Evolutionary conservation across 2,113 vertebrate species (phyloP).

Genomic region (Spea bombifrons): DNA sequence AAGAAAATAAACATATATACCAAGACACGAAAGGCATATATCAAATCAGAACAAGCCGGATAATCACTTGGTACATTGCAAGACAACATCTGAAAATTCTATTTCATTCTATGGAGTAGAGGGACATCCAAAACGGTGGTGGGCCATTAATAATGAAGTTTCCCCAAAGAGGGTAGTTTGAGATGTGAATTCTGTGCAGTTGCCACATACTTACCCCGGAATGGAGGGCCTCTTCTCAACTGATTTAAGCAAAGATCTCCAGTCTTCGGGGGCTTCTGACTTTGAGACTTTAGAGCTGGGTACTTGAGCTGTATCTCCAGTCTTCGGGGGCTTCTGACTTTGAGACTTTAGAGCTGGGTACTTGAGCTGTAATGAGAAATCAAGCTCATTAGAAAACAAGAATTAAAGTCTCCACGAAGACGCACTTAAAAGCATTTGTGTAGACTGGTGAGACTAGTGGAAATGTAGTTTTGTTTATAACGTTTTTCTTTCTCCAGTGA

Average conservation of each 20-base stretch:
- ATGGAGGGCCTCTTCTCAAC: slow-evolving; percentile 50
- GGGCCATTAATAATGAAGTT: too few species aligned
- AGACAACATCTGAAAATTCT: too few species aligned
- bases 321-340: slow-evolving; percentile 64
- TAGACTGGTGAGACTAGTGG: background rate
- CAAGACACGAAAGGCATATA: too few species aligned
- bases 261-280: slow-evolving; percentile 65
- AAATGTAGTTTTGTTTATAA: background rate
- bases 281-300: slow-evolving; percentile 35
- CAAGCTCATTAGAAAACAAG: background rate
- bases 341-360: slow-evolving; percentile 17
- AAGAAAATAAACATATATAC: too few species aligned
- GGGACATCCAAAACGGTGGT: too few species aligned
- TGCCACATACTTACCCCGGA: slow-evolving; percentile 66
- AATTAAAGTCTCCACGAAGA: background rate
- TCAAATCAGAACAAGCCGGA: too few species aligned
- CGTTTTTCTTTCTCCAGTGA: background rate
- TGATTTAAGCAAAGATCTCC: slow-evolving; percentile 69
- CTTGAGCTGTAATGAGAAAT: slow-evolving; percentile 19
- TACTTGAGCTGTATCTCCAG: slow-evolving; percentile 60
- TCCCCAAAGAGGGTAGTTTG: too few species aligned
- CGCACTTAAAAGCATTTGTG: slow-evolving; percentile 5
- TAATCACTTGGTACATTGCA: too few species aligned
- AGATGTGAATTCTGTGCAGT: too few species aligned
- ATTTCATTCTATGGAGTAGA: too few species aligned